Evolutionary conservation across 2,797 vertebrate genomes (phyloP), one percentile per base, ranked within the genome.

Genomic region (Uromys caudimaculatus): DNA sequence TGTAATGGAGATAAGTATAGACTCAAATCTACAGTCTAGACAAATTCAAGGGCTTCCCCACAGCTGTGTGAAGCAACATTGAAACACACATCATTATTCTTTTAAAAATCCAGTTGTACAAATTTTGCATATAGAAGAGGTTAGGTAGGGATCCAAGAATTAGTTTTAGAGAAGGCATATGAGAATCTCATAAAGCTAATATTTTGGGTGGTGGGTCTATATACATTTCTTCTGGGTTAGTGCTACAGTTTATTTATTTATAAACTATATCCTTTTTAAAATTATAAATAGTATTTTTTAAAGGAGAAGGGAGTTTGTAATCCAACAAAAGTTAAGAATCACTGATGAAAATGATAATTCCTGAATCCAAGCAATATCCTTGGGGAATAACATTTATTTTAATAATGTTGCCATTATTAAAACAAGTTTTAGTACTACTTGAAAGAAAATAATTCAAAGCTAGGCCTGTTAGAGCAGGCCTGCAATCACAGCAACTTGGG

Each of bases 401-500:
- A 94, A 84, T 73, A 83, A 89, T 47, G 76, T 50, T 76, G 17
- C 50, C 87, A 91, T 52, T 41, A 44, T 93, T 64, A 67, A 77
- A 90, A 71, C 11, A 78, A 56, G 52, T 91, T 94, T 91, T 67
- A 58, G 32, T 79, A 84, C 32, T 62, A 54, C 14, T 50, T 52
- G 56, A 94, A 83, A 35, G 35, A 79, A 87, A 89, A 47, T 67
- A 90, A 58, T 75, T 75, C 29, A 75, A 89, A 64, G 75, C 23
- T 52, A 77, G 75, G 32, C 21, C 35, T 77, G 23, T 35, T 79
- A 24, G 23, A 50, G 9, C 47, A 79, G 35, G 23, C 44, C 11
- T 38, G 44, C 8, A 32, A 17, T 78, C 14, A 35, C 75, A 77
- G 41, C 32, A 24, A 50, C 19, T 50, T 60, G 41, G 71, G 24